phyloP scores from a whole-genome alignment of 1,140 invertebrate genomes.

The Dinothrombium tinctorium region DNA sequence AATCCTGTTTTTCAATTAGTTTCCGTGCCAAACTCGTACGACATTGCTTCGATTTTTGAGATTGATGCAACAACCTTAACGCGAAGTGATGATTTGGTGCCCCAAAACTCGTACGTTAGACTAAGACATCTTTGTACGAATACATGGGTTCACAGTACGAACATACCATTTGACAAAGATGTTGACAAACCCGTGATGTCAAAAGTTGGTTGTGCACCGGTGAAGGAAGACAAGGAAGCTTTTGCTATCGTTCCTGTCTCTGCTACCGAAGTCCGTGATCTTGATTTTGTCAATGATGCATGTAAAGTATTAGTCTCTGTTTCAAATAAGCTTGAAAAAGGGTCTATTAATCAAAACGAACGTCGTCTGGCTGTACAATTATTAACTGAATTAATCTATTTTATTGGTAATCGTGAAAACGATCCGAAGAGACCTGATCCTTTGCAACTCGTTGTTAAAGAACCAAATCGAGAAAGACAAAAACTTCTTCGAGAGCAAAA shows the following conservation, averaged over 20 bases:
- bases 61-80: conserved; percentile 82
- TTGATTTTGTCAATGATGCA: conserved; percentile 98
- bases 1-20: no score
- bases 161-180: conserved; percentile 80
- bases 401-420: conserved; percentile 85
- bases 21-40: conserved; percentile 70
- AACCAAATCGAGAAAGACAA: conserved; percentile 80
- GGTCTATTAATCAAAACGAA: conserved; percentile 73
- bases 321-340: conserved; percentile 31
- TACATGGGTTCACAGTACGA: conserved; percentile 90
- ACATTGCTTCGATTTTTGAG: conserved; percentile 83
- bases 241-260: conserved; percentile 88
- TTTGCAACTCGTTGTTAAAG: conserved; percentile 60
- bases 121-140: conserved; percentile 76
- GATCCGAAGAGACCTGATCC: conserved; percentile 84
- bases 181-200: conserved; percentile 96
- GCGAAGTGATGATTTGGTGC: conserved; percentile 63
- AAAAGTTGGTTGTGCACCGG: conserved; percentile 32
- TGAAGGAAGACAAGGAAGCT: conserved; percentile 96
- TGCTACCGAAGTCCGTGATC: conserved; percentile 80
- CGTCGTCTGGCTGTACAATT: conserved; percentile 59
- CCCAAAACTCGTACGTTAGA: conserved; percentile 70
- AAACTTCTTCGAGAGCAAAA: conserved; percentile 92
- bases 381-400: conserved; percentile 85
- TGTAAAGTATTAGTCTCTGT: conserved; percentile 73